These are phyloP conservation scores for Chydorus sphaericus DNA, from an alignment of 2,888 invertebrate genomes.

Conservation along the genomic window DNA sequence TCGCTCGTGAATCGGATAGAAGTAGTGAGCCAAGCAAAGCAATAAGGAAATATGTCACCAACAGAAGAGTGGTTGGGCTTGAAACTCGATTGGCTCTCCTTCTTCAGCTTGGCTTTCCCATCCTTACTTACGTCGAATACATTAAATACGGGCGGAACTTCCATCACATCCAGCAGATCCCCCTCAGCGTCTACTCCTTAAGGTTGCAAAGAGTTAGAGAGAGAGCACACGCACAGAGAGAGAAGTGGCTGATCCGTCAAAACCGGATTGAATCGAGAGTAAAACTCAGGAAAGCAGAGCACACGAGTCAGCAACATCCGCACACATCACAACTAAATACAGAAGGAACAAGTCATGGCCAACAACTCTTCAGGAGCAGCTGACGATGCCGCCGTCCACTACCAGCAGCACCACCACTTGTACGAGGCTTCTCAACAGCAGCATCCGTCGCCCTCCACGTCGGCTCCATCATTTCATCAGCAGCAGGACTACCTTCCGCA, in stretches of 20 bases:
- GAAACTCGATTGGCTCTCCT: no score
- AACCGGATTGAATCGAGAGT: conserved; percentile 1
- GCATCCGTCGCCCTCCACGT: neutral
- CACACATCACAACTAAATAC: neutral
- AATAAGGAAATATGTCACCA: conserved; percentile 1
- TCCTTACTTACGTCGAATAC: no score
- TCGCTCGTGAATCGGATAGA: conserved; percentile 4
- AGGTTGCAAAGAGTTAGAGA: neutral
- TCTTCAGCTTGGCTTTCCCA: no score
- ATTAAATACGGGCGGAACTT: no score
- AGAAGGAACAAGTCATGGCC: neutral
- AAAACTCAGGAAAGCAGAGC: no score
- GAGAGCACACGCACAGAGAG: neutral
- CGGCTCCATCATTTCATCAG: neutral
- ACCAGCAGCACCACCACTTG: neutral
- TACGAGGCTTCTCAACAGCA: neutral
- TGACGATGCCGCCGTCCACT: no score
- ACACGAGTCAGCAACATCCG: no score
- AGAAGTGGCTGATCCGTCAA: conserved; percentile 3
- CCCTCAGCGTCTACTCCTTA: no score
- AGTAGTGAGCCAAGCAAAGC: neutral
- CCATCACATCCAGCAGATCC: no score
- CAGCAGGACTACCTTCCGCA: neutral
- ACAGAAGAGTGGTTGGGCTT: no score
- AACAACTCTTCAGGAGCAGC: conserved; percentile 2